These are phyloP conservation scores for Poicephalus gulielmi DNA, from an alignment of 2,113 vertebrate genomes.

Conservation along the genomic window DNA sequence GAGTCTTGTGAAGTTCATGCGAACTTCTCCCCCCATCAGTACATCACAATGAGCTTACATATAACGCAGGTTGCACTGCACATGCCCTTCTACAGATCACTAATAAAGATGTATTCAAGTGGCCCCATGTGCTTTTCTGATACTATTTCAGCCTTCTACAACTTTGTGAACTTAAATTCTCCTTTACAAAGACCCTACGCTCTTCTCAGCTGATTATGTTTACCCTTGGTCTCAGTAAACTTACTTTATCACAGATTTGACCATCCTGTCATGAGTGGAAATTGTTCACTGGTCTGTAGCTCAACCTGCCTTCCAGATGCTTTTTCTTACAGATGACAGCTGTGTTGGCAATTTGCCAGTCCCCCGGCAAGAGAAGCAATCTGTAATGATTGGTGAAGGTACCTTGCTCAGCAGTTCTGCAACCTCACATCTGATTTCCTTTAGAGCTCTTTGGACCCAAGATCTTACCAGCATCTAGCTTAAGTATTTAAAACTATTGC, in stretches of 20 bases:
- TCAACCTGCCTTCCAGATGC: not conserved
- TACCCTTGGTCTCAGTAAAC: not conserved
- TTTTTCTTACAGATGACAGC: not conserved
- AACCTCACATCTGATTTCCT: not conserved
- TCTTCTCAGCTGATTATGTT: not conserved
- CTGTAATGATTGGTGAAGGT: not conserved
- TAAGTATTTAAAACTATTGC: not conserved
- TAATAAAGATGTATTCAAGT: not conserved
- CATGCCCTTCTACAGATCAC: not conserved
- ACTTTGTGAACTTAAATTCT: not conserved
- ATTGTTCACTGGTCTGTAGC: not conserved
- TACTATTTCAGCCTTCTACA: not conserved
- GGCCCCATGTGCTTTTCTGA: not conserved
- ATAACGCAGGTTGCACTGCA: not conserved
- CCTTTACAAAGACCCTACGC: not conserved
- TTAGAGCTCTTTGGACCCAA: not conserved
- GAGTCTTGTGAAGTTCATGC: not conserved
- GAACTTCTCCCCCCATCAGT: not conserved
- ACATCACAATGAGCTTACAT: not conserved
- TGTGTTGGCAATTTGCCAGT: not conserved
- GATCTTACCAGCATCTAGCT: not conserved
- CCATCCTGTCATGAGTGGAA: not conserved
- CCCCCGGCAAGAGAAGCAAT: not conserved
- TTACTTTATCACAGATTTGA: not conserved
- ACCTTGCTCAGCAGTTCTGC: not conserved